A percentile compares a stretch with the other conserved stretches of the same genome.
Evolutionary conservation across 2,888 invertebrate genomes (phyloP).

Genomic region (Caenorhabditis zanzibari): DNA sequence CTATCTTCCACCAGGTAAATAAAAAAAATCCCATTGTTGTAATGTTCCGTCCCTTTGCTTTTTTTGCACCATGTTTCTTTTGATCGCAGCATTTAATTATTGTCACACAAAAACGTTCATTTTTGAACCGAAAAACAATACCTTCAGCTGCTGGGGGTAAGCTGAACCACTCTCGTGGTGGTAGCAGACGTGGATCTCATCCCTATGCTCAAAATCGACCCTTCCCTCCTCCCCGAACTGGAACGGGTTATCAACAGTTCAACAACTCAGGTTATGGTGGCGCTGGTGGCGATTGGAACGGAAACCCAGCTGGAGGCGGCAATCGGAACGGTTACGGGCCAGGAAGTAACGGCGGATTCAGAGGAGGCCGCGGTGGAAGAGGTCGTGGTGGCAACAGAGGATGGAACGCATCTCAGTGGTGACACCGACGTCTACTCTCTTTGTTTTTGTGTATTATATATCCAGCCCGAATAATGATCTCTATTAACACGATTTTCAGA

Average conservation of each 20-base stretch:
- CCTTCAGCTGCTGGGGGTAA: slow-evolving; percentile 57
- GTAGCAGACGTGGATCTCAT: slow-evolving; percentile 33
- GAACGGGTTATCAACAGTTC: slow-evolving; percentile 61
- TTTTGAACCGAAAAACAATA: slow-evolving; percentile 11
- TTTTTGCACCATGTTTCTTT: background rate
- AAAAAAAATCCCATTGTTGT: background rate
- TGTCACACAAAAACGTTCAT: background rate
- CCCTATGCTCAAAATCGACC: slow-evolving; percentile 45
- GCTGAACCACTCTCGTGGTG: slow-evolving; percentile 20
- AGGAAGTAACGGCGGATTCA: slow-evolving; percentile 1
- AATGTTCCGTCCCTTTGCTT: background rate
- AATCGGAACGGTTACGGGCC: slow-evolving; percentile 14
- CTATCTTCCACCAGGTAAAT: slow-evolving; percentile 32
- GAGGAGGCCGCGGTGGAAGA: slow-evolving; percentile 39
- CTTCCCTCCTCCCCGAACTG: slow-evolving; percentile 36
- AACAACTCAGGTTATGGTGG: slow-evolving; percentile 53
- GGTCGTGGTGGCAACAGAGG: slow-evolving; percentile 43
- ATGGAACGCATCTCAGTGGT: slow-evolving; percentile 50
- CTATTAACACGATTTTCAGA: background rate
- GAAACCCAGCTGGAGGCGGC: slow-evolving; percentile 14
- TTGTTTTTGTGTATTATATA: background rate
- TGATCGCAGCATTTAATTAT: background rate
- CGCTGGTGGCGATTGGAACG: slow-evolving; percentile 38
- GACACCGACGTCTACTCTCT: background rate
- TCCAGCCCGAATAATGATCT: background rate